phyloP scores from a whole-genome alignment of 2,113 vertebrate species.

The Danio rerio region GRCz12tu NC_133195.1:28611001-28611500 shows the following conservation, averaged over 20 bases:
- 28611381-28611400: not conserved
- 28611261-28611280: not conserved
- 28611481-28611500: not conserved
- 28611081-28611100: no score
- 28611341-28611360: no score
- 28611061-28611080: no score
- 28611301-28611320: not conserved
- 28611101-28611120: no score
- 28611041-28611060: no score
- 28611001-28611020: no score
- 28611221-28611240: not conserved
- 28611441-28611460: constrained; percentile 13
- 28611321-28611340: no score
- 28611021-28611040: no score
- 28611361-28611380: not conserved
- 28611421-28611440: constrained; percentile 15
- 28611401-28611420: constrained; percentile 11
- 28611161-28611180: not conserved
- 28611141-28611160: not conserved
- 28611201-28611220: not conserved
- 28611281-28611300: not conserved
- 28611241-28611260: constrained; percentile 27
- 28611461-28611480: not conserved
- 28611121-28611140: no score
- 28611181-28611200: not conserved